A percentile compares a stretch with the other conserved stretches of the same genome.
phyloP scores from a whole-genome alignment of 2,797 vertebrate species.

The Chanos chanos region DNA sequence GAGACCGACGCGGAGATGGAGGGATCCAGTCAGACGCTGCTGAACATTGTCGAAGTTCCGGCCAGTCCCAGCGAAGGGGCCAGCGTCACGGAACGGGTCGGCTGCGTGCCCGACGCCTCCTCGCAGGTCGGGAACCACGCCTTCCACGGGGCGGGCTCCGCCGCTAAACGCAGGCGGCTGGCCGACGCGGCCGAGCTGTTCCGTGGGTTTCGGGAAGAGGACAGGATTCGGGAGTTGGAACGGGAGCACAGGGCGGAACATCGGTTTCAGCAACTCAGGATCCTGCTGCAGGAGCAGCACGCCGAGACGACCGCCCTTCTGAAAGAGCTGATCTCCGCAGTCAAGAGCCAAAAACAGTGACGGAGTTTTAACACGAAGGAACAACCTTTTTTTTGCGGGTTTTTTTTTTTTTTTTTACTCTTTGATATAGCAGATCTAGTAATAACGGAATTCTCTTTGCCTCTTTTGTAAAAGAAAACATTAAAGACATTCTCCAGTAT shows the following conservation, averaged over 20 bases:
- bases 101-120: too few species aligned
- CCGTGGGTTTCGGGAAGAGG: conserved; percentile 33
- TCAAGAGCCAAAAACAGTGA: conserved; percentile 6
- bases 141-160: background rate
- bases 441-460: too few species aligned
- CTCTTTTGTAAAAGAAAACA: too few species aligned
- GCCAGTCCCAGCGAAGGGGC: background rate
- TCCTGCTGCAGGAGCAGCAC: conserved; percentile 27
- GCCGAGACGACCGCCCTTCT: conserved; percentile 18
- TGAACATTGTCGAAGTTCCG: conserved; percentile 12
- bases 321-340: conserved; percentile 23
- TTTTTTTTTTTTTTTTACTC: too few species aligned
- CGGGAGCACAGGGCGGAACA: conserved; percentile 27
- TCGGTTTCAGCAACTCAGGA: conserved; percentile 16
- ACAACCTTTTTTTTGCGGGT: too few species aligned
- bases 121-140: background rate
- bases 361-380: too few species aligned
- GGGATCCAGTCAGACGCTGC: conserved; percentile 11
- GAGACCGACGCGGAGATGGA: too few species aligned
- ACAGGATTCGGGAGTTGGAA: conserved; percentile 14
- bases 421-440: too few species aligned
- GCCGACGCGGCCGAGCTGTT: conserved; percentile 13
- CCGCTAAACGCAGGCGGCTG: conserved; percentile 1
- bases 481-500: too few species aligned
- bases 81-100: too few species aligned